phyloP scores from a whole-genome alignment of 2,113 vertebrate species.

The Colistium nudipinnis region DNA sequence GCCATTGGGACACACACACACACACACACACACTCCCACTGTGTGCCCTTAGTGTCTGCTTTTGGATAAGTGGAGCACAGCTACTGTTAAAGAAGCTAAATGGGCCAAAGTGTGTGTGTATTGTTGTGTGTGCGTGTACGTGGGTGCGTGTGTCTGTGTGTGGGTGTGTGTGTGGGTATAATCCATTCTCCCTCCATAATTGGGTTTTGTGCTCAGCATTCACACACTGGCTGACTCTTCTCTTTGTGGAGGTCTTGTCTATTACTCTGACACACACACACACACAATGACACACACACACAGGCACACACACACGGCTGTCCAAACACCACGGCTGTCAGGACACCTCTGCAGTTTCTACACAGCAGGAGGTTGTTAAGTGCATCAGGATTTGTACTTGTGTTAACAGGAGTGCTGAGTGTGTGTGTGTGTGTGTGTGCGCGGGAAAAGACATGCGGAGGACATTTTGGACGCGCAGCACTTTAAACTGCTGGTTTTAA shows the following conservation, averaged over 20 bases:
- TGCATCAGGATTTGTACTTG: no score
- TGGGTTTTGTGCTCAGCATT: conserved; percentile 28
- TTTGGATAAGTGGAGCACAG: not conserved
- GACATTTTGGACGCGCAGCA: no score
- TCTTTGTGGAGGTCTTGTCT: conserved; percentile 15
- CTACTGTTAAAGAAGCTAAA: not conserved
- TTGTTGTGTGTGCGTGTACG: conserved; percentile 3
- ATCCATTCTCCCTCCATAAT: conserved; percentile 36
- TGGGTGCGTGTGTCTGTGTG: conserved; percentile 1
- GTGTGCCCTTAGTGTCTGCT: not conserved
- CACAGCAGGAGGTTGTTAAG: no score
- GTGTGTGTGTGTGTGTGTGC: no score
- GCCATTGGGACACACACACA: conserved; percentile 33
- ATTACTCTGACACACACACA: not conserved
- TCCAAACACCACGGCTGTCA: no score
- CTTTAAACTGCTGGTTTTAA: no score
- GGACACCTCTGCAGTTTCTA: no score
- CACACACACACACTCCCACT: conserved; percentile 11
- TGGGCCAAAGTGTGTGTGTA: not conserved
- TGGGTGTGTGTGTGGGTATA: not conserved
- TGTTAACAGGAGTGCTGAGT: no score
- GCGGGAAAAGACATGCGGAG: no score
- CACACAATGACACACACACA: not conserved
- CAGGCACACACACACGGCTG: not conserved
- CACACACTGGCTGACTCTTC: conserved; percentile 1